Conservation (phyloP, 2,888 invertebrate species). For the Argyra leucocephala region DNA sequence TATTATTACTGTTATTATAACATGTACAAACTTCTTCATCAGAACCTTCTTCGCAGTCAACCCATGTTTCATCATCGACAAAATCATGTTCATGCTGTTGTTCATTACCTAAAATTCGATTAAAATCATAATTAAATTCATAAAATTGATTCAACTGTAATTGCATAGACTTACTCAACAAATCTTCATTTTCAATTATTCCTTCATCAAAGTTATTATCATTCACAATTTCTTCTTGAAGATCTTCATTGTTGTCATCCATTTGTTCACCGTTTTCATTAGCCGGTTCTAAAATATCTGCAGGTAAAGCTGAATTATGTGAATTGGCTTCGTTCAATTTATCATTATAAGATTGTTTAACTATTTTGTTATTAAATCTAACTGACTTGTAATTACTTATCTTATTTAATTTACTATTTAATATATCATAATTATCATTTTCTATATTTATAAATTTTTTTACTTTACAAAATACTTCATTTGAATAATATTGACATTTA, state of each 20-base stretch:
- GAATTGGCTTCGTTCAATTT: slow-evolving; percentile 4
- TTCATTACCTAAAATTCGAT: slow-evolving; percentile 17
- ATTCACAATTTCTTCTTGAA: not conserved
- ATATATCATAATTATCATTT: not conserved
- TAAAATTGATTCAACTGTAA: not conserved
- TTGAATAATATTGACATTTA: not conserved
- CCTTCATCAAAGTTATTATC: not conserved
- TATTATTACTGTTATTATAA: slow-evolving; percentile 31
- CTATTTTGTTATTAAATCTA: slow-evolving; percentile 9
- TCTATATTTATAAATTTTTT: not conserved
- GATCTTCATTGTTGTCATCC: not conserved
- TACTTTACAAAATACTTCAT: not conserved
- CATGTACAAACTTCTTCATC: slow-evolving; percentile 44
- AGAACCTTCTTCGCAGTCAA: slow-evolving; percentile 41
- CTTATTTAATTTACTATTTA: slow-evolving; percentile 9
- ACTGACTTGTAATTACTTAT: slow-evolving; percentile 2
- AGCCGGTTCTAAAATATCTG: not conserved
- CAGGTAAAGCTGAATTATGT: not conserved
- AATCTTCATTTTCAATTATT: slow-evolving; percentile 1
- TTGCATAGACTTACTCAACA: slow-evolving; percentile 14
- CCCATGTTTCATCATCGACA: slow-evolving; percentile 36
- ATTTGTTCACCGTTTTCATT: not conserved
- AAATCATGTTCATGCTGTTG: slow-evolving; percentile 26
- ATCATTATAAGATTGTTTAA: not conserved
- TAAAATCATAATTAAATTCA: not conserved